Base-by-base conservation (phyloP, 2,113 vertebrate species). In the Strix aluco region DNA sequence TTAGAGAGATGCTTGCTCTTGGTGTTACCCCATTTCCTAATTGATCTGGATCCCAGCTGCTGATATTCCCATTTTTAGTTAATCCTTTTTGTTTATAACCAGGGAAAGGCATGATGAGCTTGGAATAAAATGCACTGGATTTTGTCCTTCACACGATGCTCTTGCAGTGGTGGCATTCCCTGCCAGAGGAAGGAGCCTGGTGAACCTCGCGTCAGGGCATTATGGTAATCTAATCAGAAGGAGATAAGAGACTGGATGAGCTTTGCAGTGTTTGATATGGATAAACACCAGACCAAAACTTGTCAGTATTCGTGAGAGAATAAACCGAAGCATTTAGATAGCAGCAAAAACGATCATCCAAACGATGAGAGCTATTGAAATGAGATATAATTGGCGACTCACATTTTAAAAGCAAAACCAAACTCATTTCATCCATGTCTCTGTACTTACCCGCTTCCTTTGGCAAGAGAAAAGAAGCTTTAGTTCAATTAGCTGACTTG, bases 181-280 rank as follows among this genome's bases (percentile, higher is more conserved):
- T 92, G 70, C 22, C 80, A 73, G 79, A 59, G 63, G 49, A 89
- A 63, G 47, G 77, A 55, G 63, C 86, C 73, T 0, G 2, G 84
- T 3, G 3, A 85, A 44, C 27, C 62, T 74, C 1, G 0, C 7
- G 10, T 5, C 49, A 88, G 93, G 94, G 71, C 92, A 80, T 90
- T 96, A 79, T 5, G 3, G 73, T 65, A 92, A 97, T 98, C 96
- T 98, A 97, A 98, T 97, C 97, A 96, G 82, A 83, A 88, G 81
- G 88, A 96, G 95, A 98, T 98, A 98, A 98, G 81, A 70, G 88
- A 30, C 82, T 94, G 86, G 88, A 96, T 95, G 55, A 93, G 81
- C 75, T 97, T 97, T 95, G 91, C 92, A 80, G 87, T 73, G 90
- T 88, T 93, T 70, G 90, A 96, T 90, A 85, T 29, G 95, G 97